Evolutionary conservation across 2,888 invertebrate species (phyloP).

Genomic region (Drosophila diplacantha): DNA sequence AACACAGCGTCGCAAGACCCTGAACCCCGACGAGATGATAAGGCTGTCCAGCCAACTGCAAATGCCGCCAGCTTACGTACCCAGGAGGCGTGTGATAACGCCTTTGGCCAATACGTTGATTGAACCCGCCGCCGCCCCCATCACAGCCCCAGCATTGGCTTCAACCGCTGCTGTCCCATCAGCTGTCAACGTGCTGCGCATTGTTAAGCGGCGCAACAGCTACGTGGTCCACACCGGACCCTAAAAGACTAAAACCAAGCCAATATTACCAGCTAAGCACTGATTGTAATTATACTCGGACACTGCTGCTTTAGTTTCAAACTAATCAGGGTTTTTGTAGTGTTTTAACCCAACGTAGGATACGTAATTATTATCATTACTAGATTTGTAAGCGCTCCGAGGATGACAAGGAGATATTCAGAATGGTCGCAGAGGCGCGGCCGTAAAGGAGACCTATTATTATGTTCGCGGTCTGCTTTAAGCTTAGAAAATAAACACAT

Average conservation of each 20-base stretch:
- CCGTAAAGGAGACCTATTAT: neutral
- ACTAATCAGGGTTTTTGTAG: slow-evolving; percentile 8
- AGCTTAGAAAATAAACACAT: neutral
- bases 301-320: slow-evolving; percentile 2
- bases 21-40: slow-evolving; percentile 19
- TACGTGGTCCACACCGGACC: slow-evolving; percentile 13
- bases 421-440: too few species aligned
- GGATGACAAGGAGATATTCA: too few species aligned
- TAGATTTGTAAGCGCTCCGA: slow-evolving; percentile 5
- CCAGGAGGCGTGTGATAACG: neutral
- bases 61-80: neutral
- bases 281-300: neutral
- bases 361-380: neutral
- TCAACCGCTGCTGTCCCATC: neutral
- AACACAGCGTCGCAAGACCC: slow-evolving; percentile 37
- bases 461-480: neutral
- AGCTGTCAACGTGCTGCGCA: slow-evolving; percentile 1
- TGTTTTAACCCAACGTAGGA: neutral
- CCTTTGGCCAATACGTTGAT: neutral
- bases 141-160: neutral
- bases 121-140: neutral
- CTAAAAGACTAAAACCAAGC: slow-evolving; percentile 7
- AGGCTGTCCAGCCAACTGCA: neutral
- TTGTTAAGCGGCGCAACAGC: slow-evolving; percentile 41
- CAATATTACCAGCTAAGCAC: slow-evolving; percentile 4